Evolutionary conservation across 2,113 vertebrate species (phyloP).

Genomic region (Canis aureus): DNA sequence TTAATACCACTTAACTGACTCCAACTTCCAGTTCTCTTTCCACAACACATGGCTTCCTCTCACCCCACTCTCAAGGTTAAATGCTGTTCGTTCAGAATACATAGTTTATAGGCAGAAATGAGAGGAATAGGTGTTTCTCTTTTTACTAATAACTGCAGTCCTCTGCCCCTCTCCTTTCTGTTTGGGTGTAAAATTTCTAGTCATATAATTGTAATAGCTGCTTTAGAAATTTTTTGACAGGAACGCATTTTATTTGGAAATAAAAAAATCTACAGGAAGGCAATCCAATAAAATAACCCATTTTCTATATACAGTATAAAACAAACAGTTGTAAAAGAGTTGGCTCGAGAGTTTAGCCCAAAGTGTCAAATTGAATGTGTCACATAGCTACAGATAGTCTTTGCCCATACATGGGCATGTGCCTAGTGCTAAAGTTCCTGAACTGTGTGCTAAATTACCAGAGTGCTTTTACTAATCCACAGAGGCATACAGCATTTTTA

Average conservation of each 20-base stretch:
- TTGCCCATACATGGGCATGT: too few relatives aligned
- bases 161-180: not conserved
- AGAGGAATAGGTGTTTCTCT: not conserved
- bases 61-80: not conserved
- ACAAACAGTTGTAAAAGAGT: not conserved
- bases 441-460: not conserved
- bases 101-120: not conserved
- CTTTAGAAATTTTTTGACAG: constrained; percentile 41
- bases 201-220: not conserved
- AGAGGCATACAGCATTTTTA: not conserved
- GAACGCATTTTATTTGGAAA: constrained; percentile 37
- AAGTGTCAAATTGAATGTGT: not conserved
- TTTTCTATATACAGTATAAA: not conserved
- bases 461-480: not conserved
- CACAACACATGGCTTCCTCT: not conserved
- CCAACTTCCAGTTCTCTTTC: not conserved
- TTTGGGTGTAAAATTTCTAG: not conserved
- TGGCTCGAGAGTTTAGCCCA: constrained; percentile 8
- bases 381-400: not conserved
- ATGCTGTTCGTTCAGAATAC: not conserved
- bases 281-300: constrained; percentile 31
- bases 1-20: not conserved
- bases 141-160: not conserved
- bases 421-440: not conserved
- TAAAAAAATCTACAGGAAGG: constrained; percentile 6